Evolutionary conservation across 1,140 invertebrate species (phyloP).

Genomic region (Battus philenor): DNA sequence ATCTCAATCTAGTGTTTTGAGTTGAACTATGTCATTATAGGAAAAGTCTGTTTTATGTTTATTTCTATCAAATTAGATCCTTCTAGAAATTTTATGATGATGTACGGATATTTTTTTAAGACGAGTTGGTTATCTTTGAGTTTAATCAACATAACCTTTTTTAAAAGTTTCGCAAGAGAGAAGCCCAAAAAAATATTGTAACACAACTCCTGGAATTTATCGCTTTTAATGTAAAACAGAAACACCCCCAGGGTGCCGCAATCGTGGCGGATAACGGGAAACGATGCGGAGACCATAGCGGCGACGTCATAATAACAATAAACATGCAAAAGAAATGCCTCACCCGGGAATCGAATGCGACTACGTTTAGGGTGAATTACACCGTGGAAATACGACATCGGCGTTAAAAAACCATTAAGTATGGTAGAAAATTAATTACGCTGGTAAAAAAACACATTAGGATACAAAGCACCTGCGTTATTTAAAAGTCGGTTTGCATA

Average conservation of each 20-base stretch:
- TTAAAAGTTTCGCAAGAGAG: too few species aligned
- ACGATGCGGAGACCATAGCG: neutral
- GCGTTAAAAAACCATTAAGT: slow-evolving; percentile 23
- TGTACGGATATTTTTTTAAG: too few species aligned
- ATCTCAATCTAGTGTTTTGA: too few species aligned
- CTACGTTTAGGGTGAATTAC: slow-evolving; percentile 15
- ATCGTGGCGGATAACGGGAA: slow-evolving; percentile 5
- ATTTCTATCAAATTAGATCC: too few species aligned
- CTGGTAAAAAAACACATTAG: slow-evolving; percentile 22
- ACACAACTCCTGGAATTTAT: slow-evolving; percentile 8
- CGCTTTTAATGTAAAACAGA: slow-evolving; percentile 9
- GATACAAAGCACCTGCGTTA: slow-evolving; percentile 20
- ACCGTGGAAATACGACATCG: slow-evolving; percentile 19
- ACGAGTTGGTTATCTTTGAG: too few species aligned
- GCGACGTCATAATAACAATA: slow-evolving; percentile 14
- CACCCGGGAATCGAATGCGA: slow-evolving; percentile 22
- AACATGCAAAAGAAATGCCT: slow-evolving; percentile 18
- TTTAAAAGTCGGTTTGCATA: slow-evolving; percentile 21
- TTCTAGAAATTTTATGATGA: too few species aligned
- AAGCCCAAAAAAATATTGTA: too few species aligned
- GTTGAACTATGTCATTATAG: too few species aligned
- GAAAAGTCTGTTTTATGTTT: too few species aligned
- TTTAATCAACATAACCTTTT: too few species aligned
- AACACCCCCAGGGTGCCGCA: slow-evolving; percentile 13
- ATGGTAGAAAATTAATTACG: slow-evolving; percentile 21